Percentiles rank a stretch among this genome's conserved stretches.
Evolutionary conservation across 2,888 invertebrate genomes (phyloP).

Genomic region (Ennomos quercinarius): DNA sequence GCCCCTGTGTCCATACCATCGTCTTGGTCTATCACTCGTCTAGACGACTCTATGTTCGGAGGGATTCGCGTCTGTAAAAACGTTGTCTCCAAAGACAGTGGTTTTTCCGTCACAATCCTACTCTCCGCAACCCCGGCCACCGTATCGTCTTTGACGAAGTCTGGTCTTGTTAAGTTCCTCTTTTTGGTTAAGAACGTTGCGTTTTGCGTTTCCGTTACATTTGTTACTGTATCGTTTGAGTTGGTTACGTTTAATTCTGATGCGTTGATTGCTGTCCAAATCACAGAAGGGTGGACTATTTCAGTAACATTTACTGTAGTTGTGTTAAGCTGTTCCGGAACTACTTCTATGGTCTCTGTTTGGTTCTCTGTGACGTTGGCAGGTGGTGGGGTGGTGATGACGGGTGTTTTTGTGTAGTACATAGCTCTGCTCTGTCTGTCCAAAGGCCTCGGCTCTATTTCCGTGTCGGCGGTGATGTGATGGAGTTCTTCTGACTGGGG

Average conservation of each 20-base stretch:
- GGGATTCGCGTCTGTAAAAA: slow-evolving; percentile 74
- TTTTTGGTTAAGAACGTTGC: slow-evolving; percentile 62
- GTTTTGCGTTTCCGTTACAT: slow-evolving; percentile 65
- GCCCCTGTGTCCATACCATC: slow-evolving; percentile 84
- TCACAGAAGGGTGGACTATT: slow-evolving; percentile 53
- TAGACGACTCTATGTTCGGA: slow-evolving; percentile 73
- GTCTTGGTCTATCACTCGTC: slow-evolving; percentile 67
- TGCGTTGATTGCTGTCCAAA: slow-evolving; percentile 66
- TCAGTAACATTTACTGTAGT: slow-evolving; percentile 51
- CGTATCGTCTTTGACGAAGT: slow-evolving; percentile 68
- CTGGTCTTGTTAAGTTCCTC: slow-evolving; percentile 68
- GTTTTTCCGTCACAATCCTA: slow-evolving; percentile 76
- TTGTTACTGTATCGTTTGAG: slow-evolving; percentile 52
- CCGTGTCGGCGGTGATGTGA: slow-evolving; percentile 58
- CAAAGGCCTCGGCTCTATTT: slow-evolving; percentile 49
- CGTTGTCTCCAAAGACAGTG: slow-evolving; percentile 75
- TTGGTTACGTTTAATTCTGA: slow-evolving; percentile 47
- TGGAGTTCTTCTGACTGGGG: slow-evolving; percentile 71
- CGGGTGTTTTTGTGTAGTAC: slow-evolving; percentile 71
- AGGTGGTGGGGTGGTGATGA: slow-evolving; percentile 48
- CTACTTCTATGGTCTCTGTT: slow-evolving; percentile 35
- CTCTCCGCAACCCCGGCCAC: slow-evolving; percentile 64
- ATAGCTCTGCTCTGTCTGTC: slow-evolving; percentile 72
- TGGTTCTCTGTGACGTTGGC: slow-evolving; percentile 53
- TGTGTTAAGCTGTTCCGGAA: slow-evolving; percentile 28